Evolutionary conservation across 1,140 invertebrate genomes (phyloP).

Genomic region (Antheraea pernyi): DNA sequence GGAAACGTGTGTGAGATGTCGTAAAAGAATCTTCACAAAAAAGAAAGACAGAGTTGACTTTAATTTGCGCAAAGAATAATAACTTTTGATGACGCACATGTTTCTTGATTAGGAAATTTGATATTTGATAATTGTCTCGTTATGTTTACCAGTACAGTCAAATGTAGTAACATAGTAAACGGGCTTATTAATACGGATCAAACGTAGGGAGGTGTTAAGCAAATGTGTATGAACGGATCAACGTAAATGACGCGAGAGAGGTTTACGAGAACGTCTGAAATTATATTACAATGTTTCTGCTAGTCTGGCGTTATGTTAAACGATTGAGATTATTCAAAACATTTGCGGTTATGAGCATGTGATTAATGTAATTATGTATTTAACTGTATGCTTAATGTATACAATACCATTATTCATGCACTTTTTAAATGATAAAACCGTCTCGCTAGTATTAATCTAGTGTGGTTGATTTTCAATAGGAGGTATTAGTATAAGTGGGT

Average conservation of each 20-base stretch:
- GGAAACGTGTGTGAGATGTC: too few species aligned
- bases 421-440: constrained; percentile 22
- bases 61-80: too few species aligned
- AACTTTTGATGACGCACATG: not conserved
- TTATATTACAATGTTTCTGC: not conserved
- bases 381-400: not conserved
- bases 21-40: too few species aligned
- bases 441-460: constrained; percentile 32
- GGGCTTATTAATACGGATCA: not conserved
- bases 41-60: too few species aligned
- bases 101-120: too few species aligned
- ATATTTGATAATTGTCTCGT: too few species aligned
- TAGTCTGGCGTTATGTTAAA: not conserved
- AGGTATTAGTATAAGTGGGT: constrained; percentile 48
- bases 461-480: constrained; percentile 42
- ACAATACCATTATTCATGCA: constrained; percentile 20
- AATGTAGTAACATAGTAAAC: not conserved
- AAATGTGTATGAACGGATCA: not conserved
- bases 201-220: not conserved
- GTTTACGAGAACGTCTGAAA: not conserved
- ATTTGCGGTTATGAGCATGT: not conserved
- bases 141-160: too few species aligned
- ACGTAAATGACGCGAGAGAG: not conserved
- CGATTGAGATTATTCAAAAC: not conserved
- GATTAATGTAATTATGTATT: not conserved